Evolutionary conservation across 1,140 invertebrate species (phyloP).

Genomic region (Drosophila pandora): DNA sequence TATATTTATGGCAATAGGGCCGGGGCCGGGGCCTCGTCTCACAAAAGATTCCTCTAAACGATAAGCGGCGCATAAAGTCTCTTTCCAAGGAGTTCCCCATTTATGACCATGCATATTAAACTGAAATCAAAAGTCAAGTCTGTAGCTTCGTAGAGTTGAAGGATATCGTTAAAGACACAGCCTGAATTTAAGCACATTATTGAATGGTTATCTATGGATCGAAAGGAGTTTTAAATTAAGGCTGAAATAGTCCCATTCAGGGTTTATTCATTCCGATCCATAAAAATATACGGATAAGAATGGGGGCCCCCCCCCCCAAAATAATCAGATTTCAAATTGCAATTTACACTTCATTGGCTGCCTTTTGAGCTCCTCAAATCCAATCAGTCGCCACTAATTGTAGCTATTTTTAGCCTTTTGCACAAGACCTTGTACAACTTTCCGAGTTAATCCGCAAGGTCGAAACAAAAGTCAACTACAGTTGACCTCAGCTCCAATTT

Average conservation of each 20-base stretch:
- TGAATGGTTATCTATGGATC: constrained; percentile 11
- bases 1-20: constrained; percentile 36
- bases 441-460: constrained; percentile 25
- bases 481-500: constrained; percentile 38
- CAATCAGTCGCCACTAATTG: constrained; percentile 43
- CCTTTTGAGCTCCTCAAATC: constrained; percentile 8
- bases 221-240: not conserved
- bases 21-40: not conserved
- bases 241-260: not conserved
- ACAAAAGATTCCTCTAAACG: constrained; percentile 57
- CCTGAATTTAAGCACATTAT: constrained; percentile 21
- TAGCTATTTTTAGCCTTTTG: constrained; percentile 41
- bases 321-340: not conserved
- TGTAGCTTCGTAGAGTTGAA: constrained; percentile 10
- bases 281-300: not conserved
- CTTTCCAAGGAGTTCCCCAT: constrained; percentile 25
- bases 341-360: constrained; percentile 13
- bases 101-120: constrained; percentile 70
- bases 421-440: constrained; percentile 47
- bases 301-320: no score
- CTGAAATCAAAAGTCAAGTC: constrained; percentile 4
- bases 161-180: constrained; percentile 45
- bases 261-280: not conserved
- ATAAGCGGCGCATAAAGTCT: constrained; percentile 35
- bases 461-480: constrained; percentile 26